These are phyloP conservation scores for Pipistrellus pipistrellus DNA, from an alignment of 2,797 vertebrate species.

Conservation along the genomic window DNA sequence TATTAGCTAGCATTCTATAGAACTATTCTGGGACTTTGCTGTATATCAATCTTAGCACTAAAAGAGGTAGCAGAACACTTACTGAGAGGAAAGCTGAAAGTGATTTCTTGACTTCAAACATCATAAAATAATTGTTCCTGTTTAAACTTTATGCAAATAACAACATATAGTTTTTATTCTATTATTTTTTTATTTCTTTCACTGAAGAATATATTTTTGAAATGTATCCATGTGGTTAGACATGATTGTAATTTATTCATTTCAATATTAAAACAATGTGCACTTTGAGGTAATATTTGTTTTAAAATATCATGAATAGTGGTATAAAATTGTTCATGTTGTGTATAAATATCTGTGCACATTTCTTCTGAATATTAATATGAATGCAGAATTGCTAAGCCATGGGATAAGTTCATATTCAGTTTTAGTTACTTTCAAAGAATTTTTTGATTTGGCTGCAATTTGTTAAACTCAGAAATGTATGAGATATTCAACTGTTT, in stretches of 20 bases:
- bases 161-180: not conserved
- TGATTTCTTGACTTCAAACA: slow-evolving; percentile 3
- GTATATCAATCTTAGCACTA: not conserved
- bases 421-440: not conserved
- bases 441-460: not conserved
- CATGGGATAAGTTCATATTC: not conserved
- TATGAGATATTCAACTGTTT: not conserved
- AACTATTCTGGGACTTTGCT: not conserved
- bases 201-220: not conserved
- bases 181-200: slow-evolving; percentile 12
- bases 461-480: not conserved
- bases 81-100: not conserved
- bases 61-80: not conserved
- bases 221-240: not conserved
- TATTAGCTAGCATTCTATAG: not conserved
- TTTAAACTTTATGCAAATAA: not conserved
- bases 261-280: not conserved
- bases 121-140: not conserved
- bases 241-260: not conserved
- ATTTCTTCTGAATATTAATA: not conserved
- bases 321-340: not conserved
- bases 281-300: not conserved
- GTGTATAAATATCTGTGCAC: not conserved
- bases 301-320: not conserved
- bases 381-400: not conserved